Percentiles rank a stretch among this genome's conserved stretches.
These are phyloP conservation scores for Nycteola revayana DNA, from an alignment of 2,888 invertebrate genomes.

Conservation along the genomic window DNA sequence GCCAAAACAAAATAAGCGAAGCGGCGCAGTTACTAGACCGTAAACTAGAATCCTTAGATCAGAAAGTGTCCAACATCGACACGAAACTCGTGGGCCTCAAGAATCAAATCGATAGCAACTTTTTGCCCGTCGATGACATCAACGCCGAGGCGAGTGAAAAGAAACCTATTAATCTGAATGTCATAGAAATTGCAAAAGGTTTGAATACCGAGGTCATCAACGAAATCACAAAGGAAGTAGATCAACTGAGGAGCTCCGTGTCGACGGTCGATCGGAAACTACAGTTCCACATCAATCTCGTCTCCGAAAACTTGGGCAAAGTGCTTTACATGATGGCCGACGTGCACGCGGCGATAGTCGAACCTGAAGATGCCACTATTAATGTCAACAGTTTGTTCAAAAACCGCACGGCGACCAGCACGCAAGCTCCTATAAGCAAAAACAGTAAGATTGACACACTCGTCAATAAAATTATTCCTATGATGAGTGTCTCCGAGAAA, in stretches of 20 bases:
- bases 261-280: constrained; percentile 90
- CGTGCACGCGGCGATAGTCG: constrained; percentile 91
- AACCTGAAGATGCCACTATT: constrained; percentile 83
- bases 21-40: constrained; percentile 82
- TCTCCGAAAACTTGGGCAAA: constrained; percentile 91
- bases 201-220: constrained; percentile 90
- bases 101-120: constrained; percentile 91
- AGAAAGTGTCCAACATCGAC: constrained; percentile 92
- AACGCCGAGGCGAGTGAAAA: constrained; percentile 94
- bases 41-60: constrained; percentile 87
- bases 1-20: constrained; percentile 47
- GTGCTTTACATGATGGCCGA: constrained; percentile 90
- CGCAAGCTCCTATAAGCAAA: constrained; percentile 80
- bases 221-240: constrained; percentile 91
- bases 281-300: constrained; percentile 92
- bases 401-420: constrained; percentile 82
- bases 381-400: constrained; percentile 74
- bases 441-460: constrained; percentile 90
- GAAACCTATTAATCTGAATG: constrained; percentile 91
- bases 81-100: constrained; percentile 89
- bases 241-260: constrained; percentile 89
- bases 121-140: constrained; percentile 90
- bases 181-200: constrained; percentile 91
- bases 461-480: constrained; percentile 91
- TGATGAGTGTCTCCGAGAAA: constrained; percentile 92